Conservation (phyloP, 1,140 invertebrate species). For the Lordiphosa clarofinis region DNA sequence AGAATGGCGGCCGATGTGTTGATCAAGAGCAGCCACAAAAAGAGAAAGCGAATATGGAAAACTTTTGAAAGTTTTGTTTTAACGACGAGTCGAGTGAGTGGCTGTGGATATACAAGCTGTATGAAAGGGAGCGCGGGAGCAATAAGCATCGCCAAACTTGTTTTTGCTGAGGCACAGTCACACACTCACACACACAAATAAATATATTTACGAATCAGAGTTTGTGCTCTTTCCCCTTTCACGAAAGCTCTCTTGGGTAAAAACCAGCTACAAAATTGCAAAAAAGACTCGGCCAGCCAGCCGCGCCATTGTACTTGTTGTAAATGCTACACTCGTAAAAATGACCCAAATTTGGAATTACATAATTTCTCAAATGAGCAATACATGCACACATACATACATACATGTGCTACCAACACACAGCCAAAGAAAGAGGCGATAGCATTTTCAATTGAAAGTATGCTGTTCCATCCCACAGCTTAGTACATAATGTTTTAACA, state of each 20-base stretch:
- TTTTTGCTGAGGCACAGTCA: conserved; percentile 50
- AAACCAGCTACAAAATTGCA: conserved; percentile 63
- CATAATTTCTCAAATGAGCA: conserved; percentile 60
- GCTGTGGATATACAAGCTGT: conserved; percentile 13
- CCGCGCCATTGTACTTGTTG: conserved; percentile 53
- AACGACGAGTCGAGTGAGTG: conserved; percentile 15
- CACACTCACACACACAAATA: conserved; percentile 25
- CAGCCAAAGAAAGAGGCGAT: conserved; percentile 6
- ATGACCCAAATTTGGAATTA: conserved; percentile 75
- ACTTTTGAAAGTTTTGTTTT: conserved; percentile 46
- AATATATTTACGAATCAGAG: conserved; percentile 23
- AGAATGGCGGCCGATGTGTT: conserved; percentile 24
- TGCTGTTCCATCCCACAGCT: too few species aligned
- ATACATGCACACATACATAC: conserved; percentile 25
- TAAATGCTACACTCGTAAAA: conserved; percentile 74
- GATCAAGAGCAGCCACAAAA: conserved; percentile 38
- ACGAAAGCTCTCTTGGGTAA: conserved; percentile 67
- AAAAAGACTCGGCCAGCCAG: conserved; percentile 24
- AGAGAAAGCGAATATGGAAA: conserved; percentile 38
- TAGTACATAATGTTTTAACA: too few species aligned
- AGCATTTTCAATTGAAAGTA: conserved; percentile 15
- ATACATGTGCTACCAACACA: conserved; percentile 6
- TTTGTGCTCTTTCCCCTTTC: conserved; percentile 64
- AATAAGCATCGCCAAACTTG: conserved; percentile 41
- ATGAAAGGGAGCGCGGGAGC: conserved; percentile 43